phyloP scores from a whole-genome alignment of 2,113 vertebrate species.

The Lophius piscatorius region DNA sequence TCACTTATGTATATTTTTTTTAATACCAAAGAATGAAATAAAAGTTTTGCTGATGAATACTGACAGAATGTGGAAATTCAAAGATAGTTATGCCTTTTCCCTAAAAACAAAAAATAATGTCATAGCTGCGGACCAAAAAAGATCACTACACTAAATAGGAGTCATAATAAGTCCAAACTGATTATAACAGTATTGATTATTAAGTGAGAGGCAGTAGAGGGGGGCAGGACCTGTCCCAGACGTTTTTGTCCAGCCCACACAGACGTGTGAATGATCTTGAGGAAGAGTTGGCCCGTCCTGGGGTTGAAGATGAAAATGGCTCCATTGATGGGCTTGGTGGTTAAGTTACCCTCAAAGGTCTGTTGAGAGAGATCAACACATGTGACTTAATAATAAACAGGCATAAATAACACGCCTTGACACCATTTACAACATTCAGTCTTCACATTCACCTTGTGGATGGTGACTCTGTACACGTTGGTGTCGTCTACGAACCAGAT shows the following conservation, averaged over 20 bases:
- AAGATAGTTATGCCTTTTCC: too few relatives aligned
- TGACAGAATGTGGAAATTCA: too few relatives aligned
- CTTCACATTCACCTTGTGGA: constrained; percentile 89
- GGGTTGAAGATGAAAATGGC: constrained; percentile 99
- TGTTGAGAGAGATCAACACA: constrained; percentile 45
- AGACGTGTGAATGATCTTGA: constrained; percentile 99
- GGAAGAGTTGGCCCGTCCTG: constrained; percentile 97
- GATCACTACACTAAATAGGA: too few relatives aligned
- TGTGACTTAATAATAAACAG: not conserved
- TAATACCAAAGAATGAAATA: too few relatives aligned
- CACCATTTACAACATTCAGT: not conserved
- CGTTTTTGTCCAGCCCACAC: constrained; percentile 99
- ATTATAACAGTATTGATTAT: too few relatives aligned
- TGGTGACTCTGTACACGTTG: constrained; percentile 98
- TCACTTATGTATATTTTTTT: too few relatives aligned
- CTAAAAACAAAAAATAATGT: too few relatives aligned
- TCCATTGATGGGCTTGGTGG: constrained; percentile 98
- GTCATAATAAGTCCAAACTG: too few relatives aligned
- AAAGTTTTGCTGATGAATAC: too few relatives aligned
- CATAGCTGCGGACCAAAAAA: too few relatives aligned
- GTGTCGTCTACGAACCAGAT: constrained; percentile 99
- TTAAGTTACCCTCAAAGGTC: constrained; percentile 99
- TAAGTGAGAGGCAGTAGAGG: not conserved
- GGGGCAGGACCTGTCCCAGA: constrained; percentile 89
- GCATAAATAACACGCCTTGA: not conserved